Conservation (phyloP, 2,888 invertebrate genomes). For the Danaus chrysippus region DNA sequence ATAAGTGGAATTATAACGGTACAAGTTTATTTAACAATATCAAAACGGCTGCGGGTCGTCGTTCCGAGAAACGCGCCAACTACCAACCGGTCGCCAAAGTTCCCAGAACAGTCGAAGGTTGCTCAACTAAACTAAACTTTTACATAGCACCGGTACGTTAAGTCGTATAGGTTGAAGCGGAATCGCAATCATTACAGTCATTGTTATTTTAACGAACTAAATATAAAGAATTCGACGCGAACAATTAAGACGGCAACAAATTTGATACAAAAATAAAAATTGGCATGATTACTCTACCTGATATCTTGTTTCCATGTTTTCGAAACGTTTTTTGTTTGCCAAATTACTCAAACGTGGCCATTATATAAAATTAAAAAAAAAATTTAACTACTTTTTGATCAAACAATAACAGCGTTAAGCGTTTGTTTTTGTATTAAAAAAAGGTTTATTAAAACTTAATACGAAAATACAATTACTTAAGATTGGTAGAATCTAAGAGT, state of each 20-base stretch:
- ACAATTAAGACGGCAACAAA: not conserved
- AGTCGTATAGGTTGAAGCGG: slow-evolving; percentile 37
- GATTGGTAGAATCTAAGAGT: no score
- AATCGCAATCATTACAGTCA: slow-evolving; percentile 15
- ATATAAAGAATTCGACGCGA: slow-evolving; percentile 1
- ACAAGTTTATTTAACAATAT: slow-evolving; percentile 70
- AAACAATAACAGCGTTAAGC: no score
- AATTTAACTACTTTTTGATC: no score
- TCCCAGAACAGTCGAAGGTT: slow-evolving; percentile 67
- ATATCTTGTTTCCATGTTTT: slow-evolving; percentile 23
- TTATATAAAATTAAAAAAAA: slow-evolving; percentile 10
- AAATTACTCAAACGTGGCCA: slow-evolving; percentile 25
- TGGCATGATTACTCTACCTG: not conserved
- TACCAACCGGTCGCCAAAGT: slow-evolving; percentile 57
- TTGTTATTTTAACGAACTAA: not conserved
- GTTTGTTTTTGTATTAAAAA: no score
- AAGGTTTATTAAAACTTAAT: no score
- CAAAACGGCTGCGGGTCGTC: slow-evolving; percentile 55
- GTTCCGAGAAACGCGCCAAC: slow-evolving; percentile 58
- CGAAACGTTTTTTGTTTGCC: slow-evolving; percentile 22
- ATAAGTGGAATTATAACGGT: slow-evolving; percentile 55
- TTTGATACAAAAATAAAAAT: no score
- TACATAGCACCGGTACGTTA: slow-evolving; percentile 38
- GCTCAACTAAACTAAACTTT: slow-evolving; percentile 57
- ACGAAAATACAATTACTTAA: no score